A percentile compares a stretch with the other conserved stretches of the same genome.
These are phyloP conservation scores for Fistularia tabacaria DNA, from an alignment of 2,797 vertebrate species.

Conservation along the genomic window DNA sequence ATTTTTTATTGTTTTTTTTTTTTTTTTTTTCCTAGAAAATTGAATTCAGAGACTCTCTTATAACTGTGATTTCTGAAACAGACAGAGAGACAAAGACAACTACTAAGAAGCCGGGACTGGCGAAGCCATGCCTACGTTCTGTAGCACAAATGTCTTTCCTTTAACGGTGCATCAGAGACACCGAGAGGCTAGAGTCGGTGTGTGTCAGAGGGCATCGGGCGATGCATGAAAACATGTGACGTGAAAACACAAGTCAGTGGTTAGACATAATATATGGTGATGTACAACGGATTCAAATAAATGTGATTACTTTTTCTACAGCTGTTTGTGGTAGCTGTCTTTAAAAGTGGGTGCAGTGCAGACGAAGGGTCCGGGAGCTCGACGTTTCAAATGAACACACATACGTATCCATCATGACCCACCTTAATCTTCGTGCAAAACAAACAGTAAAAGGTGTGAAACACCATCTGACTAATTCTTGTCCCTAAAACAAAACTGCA, in stretches of 20 bases:
- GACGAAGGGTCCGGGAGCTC: no score
- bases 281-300: constrained; percentile 65
- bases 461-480: no score
- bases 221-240: constrained; percentile 66
- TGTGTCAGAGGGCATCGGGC: constrained; percentile 50
- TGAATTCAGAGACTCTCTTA: constrained; percentile 69
- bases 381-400: no score
- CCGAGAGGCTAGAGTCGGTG: constrained; percentile 43
- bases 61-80: constrained; percentile 57
- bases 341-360: no score
- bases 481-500: no score
- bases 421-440: no score
- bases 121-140: constrained; percentile 65
- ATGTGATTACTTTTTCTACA: constrained; percentile 68
- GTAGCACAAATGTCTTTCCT: constrained; percentile 69
- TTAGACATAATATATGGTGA: constrained; percentile 66
- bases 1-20: no score
- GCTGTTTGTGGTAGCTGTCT: constrained; percentile 1
- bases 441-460: no score
- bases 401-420: no score
- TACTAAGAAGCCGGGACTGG: constrained; percentile 60
- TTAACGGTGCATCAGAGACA: constrained; percentile 53
- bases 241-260: constrained; percentile 55
- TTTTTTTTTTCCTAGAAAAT: constrained; percentile 44
- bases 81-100: constrained; percentile 55